A percentile compares a stretch with the other conserved stretches of the same genome.
phyloP scores from a whole-genome alignment of 2,888 invertebrate genomes.

The Torymus tubicola region DNA sequence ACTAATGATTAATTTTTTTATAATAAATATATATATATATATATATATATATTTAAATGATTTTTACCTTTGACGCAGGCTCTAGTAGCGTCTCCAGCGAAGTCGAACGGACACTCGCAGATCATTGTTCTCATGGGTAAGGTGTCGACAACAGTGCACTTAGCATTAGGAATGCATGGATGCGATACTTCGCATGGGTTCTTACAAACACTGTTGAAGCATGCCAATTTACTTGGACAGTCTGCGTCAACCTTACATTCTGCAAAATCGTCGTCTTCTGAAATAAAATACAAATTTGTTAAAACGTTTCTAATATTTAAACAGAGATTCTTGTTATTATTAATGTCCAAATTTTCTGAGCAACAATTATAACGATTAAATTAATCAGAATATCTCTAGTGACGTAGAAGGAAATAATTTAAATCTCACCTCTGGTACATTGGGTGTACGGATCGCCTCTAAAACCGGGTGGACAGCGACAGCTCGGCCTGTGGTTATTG shows the following conservation, averaged over 20 bases:
- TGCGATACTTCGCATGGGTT: slow-evolving; percentile 88
- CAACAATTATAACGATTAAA: too few species aligned
- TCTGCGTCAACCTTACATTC: slow-evolving; percentile 89
- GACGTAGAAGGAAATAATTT: too few species aligned
- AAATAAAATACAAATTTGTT: slow-evolving; percentile 25
- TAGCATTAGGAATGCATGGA: slow-evolving; percentile 88
- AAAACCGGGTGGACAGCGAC: slow-evolving; percentile 90
- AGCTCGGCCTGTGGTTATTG: slow-evolving; percentile 85
- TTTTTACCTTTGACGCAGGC: slow-evolving; percentile 87
- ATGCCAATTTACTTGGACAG: slow-evolving; percentile 90
- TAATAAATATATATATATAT: neutral
- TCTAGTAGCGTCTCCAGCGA: slow-evolving; percentile 90
- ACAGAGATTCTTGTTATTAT: too few species aligned
- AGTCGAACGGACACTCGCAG: slow-evolving; percentile 90
- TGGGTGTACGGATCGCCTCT: slow-evolving; percentile 85
- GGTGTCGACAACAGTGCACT: slow-evolving; percentile 90
- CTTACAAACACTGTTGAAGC: slow-evolving; percentile 87
- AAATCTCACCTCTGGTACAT: slow-evolving; percentile 80
- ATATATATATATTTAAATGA: neutral
- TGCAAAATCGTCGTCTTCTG: slow-evolving; percentile 78
- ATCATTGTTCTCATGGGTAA: slow-evolving; percentile 92
- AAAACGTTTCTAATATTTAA: neutral
- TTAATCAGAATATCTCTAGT: too few species aligned
- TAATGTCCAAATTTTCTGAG: too few species aligned
- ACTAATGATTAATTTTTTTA: neutral